Base-by-base conservation (phyloP, 2,113 vertebrate species). In the Lophura nycthemera region DNA sequence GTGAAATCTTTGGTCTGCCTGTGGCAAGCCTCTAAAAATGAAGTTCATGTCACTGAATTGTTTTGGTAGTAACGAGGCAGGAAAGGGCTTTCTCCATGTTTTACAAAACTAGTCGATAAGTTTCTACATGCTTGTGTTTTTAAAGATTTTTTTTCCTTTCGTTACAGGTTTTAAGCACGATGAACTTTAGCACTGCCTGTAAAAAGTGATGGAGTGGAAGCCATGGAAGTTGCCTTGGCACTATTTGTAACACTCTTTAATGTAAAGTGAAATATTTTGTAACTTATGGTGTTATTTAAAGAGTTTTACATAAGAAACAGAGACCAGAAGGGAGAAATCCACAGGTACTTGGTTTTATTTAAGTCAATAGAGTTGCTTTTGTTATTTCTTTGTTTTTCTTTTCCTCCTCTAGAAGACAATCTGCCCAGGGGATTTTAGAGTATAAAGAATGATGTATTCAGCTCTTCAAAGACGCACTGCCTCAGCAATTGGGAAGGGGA, bases 161-260 rank as follows among this genome's bases (percentile, higher is more conserved):
- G 42, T 71, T 95, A 19, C 93, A 98, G 15, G 95, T 93, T 88
- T 93, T 66, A 96, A 82, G 40, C 98, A 98, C 0, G 99, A 99
- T 97, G 99, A 99, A 97, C 99, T 99, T 97, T 99, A 99, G 98
- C 93, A 54, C 32, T 42, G 34, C 50, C 70, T 15, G 0, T 18
- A 29, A 56, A 24, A 59, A 66, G 60, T 89, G 57, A 11, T 7
- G 10, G 54, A 73, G 7, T 2, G 42, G 69, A 71, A 67, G 76
- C 57, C 73, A 56, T 13, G 20, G 64, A 69, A 81, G 48, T 89
- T 94, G 65, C 34, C 14, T 4, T 78, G 91, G 59, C 66, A 30
- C 73, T 75, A 24, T 82, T 54, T 63, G 86, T 72, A 78, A 65
- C 27, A 38, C 56, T 85, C 43, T n/a, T 73, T 27, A 50, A 73